Evolutionary conservation across 2,888 invertebrate species (phyloP).

Genomic region (Drosophila subquinaria): DNA sequence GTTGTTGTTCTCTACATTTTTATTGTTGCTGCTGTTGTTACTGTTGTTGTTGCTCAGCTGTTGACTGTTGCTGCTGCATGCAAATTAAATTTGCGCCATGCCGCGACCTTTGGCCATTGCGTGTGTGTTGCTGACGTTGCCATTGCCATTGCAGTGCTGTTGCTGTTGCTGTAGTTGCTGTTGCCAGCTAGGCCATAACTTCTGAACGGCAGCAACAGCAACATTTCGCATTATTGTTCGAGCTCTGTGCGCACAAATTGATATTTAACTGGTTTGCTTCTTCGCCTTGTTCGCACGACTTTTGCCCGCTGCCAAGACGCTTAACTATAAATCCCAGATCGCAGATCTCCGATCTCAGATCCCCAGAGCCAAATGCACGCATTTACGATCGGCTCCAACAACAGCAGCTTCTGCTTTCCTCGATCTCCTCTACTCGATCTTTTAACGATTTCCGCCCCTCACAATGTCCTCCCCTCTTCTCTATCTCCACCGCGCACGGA

Average conservation of each 20-base stretch:
- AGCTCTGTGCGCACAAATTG: slow-evolving; percentile 47
- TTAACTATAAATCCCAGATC: slow-evolving; percentile 1
- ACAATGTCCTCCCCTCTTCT: neutral
- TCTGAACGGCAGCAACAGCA: slow-evolving; percentile 42
- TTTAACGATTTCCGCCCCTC: neutral
- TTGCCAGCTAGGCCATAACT: slow-evolving; percentile 56
- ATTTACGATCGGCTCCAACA: slow-evolving; percentile 11
- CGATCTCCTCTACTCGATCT: neutral
- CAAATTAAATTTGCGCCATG: slow-evolving; percentile 77
- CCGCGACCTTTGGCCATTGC: slow-evolving; percentile 62
- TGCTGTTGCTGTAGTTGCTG: slow-evolving; percentile 23
- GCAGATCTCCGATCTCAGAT: neutral
- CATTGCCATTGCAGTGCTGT: slow-evolving; percentile 10
- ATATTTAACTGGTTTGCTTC: slow-evolving; percentile 48
- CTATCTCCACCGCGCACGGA: neutral
- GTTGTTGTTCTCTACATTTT: slow-evolving; percentile 51
- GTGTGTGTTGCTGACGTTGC: slow-evolving; percentile 54
- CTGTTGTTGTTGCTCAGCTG: slow-evolving; percentile 27
- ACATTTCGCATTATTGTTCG: slow-evolving; percentile 56
- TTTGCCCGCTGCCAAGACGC: slow-evolving; percentile 30
- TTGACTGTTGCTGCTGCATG: slow-evolving; percentile 64
- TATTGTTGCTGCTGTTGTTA: slow-evolving; percentile 18
- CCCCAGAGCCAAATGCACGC: slow-evolving; percentile 1
- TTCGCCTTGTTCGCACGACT: slow-evolving; percentile 59
- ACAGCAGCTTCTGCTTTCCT: neutral